Evolutionary conservation across 2,113 vertebrate species (phyloP).

Genomic region (Saguinus imperator): DNA sequence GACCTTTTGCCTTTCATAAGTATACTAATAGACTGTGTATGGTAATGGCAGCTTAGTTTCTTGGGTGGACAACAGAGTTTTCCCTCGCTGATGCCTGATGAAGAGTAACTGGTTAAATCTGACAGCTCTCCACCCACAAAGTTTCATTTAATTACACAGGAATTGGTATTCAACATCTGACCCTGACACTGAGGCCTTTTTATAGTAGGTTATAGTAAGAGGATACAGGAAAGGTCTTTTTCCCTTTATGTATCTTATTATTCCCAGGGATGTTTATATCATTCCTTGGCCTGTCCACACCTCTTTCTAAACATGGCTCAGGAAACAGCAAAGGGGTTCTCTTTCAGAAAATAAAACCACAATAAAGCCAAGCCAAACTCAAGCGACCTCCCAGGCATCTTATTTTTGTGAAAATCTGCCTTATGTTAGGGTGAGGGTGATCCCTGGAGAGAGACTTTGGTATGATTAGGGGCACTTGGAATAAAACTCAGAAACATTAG

Average conservation of each 20-base stretch:
- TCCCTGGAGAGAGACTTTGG: slow-evolving; percentile 32
- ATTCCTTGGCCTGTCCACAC: slow-evolving; percentile 49
- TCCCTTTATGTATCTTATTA: slow-evolving; percentile 43
- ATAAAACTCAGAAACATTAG: not conserved
- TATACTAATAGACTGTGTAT: not conserved
- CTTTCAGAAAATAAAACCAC: slow-evolving; percentile 44
- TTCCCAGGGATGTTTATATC: slow-evolving; percentile 58
- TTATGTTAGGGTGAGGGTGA: not conserved
- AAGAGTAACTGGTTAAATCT: not conserved
- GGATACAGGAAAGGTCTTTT: slow-evolving; percentile 47
- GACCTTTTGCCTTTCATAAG: not conserved
- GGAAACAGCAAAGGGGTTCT: not conserved
- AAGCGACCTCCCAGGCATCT: not conserved
- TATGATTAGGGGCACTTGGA: not conserved
- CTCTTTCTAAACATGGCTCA: slow-evolving; percentile 58
- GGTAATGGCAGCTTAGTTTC: not conserved
- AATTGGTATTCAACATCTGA: slow-evolving; percentile 26
- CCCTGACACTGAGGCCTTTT: not conserved
- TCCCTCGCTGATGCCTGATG: not conserved
- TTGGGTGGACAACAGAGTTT: not conserved
- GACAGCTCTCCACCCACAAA: not conserved
- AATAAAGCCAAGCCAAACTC: slow-evolving; percentile 53
- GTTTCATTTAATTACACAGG: not conserved
- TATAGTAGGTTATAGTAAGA: slow-evolving; percentile 5
- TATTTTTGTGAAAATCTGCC: slow-evolving; percentile 25